Percentiles rank a stretch among this genome's conserved stretches.
phyloP scores from a whole-genome alignment of 2,113 vertebrate species.

The Gnathonemus echidnorhynchus region DNA sequence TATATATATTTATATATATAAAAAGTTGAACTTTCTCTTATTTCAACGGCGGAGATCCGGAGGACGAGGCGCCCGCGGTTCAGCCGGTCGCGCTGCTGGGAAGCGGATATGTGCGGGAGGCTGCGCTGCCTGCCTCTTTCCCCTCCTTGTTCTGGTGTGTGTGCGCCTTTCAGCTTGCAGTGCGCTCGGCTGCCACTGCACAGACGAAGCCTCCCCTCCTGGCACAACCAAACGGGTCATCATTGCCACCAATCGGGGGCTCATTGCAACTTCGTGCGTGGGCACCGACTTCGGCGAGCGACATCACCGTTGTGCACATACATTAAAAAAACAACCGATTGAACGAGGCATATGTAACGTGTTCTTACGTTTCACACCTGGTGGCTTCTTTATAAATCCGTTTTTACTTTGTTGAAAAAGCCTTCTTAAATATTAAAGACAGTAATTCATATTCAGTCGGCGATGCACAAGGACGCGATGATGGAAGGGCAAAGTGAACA shows the following conservation, averaged over 20 bases:
- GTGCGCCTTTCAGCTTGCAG: slow-evolving; percentile 8
- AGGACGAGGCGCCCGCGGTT: background rate
- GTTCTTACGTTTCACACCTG: background rate
- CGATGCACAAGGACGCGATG: background rate
- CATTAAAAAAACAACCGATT: background rate
- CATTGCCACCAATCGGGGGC: slow-evolving; percentile 21
- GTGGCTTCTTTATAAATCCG: background rate
- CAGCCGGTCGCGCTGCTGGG: background rate
- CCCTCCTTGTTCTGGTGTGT: background rate
- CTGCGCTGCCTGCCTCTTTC: background rate
- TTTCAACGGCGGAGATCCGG: background rate
- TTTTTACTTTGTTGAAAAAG: background rate
- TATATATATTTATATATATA: background rate
- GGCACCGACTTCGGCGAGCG: slow-evolving; percentile 1
- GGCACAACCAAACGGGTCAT: slow-evolving; percentile 12
- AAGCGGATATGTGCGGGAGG: background rate
- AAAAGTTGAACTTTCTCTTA: background rate
- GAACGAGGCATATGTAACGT: background rate
- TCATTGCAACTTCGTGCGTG: slow-evolving; percentile 24
- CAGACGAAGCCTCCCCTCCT: slow-evolving; percentile 1
- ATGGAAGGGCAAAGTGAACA: background rate
- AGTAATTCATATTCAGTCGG: background rate
- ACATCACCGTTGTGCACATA: background rate
- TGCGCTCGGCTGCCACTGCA: slow-evolving; percentile 16
- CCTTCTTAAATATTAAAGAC: background rate